phyloP scores from a whole-genome alignment of 2,888 invertebrate genomes.

The Aleiodes leptofemur region DNA sequence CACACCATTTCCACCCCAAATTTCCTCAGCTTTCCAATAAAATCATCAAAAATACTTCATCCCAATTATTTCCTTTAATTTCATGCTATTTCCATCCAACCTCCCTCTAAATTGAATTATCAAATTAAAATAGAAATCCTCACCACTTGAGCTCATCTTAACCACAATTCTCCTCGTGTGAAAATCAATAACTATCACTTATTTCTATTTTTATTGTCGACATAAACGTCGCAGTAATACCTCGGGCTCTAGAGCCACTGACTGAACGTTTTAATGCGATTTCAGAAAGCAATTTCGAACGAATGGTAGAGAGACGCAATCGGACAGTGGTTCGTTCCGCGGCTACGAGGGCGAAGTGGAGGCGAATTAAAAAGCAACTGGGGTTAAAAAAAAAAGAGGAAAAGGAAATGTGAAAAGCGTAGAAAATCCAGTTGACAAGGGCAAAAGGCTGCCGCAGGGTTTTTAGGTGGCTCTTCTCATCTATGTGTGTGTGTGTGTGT shows the following conservation, averaged over 20 bases:
- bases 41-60: not conserved
- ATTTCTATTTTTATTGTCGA: not conserved
- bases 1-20: too few species aligned
- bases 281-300: conserved; percentile 43
- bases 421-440: conserved; percentile 48
- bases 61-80: too few species aligned
- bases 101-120: too few species aligned
- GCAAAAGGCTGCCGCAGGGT: conserved; percentile 50
- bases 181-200: not conserved
- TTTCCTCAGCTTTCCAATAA: too few species aligned
- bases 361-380: conserved; percentile 37
- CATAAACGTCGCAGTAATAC: not conserved
- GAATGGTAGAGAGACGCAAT: conserved; percentile 46
- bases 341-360: conserved; percentile 29
- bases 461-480: conserved; percentile 48
- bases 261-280: conserved; percentile 39
- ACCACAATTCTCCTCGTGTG: too few species aligned
- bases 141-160: too few species aligned
- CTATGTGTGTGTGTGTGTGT: not conserved
- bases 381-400: conserved; percentile 42
- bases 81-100: too few species aligned
- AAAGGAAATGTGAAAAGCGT: conserved; percentile 45
- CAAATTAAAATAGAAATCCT: too few species aligned
- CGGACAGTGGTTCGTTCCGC: conserved; percentile 30
- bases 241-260: too few species aligned